Evolutionary conservation across 2,113 vertebrate genomes (phyloP).

Genomic region (Pampusana beccarii): DNA sequence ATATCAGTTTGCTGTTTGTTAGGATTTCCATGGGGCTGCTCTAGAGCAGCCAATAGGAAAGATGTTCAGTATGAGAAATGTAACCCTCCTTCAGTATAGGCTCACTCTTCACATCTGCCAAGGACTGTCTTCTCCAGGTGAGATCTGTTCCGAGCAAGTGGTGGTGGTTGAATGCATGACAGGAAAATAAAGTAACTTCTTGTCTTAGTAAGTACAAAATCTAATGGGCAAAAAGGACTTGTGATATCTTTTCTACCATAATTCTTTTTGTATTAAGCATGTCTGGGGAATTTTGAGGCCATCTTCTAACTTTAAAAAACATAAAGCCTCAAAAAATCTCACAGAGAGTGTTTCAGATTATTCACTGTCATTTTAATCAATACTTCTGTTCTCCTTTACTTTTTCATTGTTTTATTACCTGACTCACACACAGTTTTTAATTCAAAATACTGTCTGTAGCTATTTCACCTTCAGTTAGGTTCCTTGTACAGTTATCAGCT

Average conservation of each 20-base stretch:
- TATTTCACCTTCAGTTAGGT: neutral
- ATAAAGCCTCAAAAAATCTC: neutral
- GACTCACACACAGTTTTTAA: neutral
- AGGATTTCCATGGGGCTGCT: neutral
- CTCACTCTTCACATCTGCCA: neutral
- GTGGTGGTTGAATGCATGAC: neutral
- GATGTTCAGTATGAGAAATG: neutral
- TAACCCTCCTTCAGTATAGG: neutral
- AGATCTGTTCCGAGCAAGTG: neutral
- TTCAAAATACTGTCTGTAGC: neutral
- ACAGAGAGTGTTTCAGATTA: neutral
- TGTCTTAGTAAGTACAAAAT: neutral
- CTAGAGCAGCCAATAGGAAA: neutral
- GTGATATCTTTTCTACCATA: neutral
- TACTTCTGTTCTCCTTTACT: neutral
- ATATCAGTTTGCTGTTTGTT: neutral
- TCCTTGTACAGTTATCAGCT: neutral
- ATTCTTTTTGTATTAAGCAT: neutral
- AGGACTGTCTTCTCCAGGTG: neutral
- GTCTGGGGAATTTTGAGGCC: neutral
- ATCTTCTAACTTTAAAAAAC: neutral
- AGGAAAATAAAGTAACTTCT: neutral
- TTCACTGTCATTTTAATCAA: neutral
- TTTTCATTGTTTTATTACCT: neutral
- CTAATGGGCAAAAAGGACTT: neutral